phyloP scores from a whole-genome alignment of 2,113 vertebrate species.

The Rhinopomastus cyanomelas region DNA sequence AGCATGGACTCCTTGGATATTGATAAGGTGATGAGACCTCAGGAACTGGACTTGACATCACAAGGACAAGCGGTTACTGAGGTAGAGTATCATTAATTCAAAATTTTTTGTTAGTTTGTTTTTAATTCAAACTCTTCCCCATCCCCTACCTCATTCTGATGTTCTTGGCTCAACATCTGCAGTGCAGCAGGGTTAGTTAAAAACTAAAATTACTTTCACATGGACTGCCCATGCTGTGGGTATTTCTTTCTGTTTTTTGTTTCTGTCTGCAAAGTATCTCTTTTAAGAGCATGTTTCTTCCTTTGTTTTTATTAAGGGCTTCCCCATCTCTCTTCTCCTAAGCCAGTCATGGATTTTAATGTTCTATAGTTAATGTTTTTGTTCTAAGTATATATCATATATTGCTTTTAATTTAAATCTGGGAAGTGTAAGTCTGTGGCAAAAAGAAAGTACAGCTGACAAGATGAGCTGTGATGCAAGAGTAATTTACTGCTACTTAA shows the following conservation, averaged over 20 bases:
- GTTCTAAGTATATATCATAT: background rate
- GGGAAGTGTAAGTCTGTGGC: background rate
- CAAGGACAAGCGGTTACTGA: conserved; percentile 87
- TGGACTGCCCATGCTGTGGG: background rate
- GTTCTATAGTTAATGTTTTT: background rate
- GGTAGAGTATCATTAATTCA: conserved; percentile 73
- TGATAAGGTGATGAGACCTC: conserved; percentile 84
- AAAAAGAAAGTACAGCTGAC: background rate
- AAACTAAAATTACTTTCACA: background rate
- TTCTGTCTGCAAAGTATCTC: background rate
- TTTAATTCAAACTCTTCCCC: background rate
- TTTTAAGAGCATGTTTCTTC: background rate
- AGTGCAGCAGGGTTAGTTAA: background rate
- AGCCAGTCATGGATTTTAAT: background rate
- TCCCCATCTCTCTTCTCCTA: background rate
- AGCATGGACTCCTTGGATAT: conserved; percentile 98
- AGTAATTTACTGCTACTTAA: background rate
- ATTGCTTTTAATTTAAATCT: background rate
- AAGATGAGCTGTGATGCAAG: background rate
- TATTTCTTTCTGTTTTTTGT: background rate
- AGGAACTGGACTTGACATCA: conserved; percentile 81
- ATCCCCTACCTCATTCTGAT: background rate
- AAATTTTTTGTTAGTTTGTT: background rate
- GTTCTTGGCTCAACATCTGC: background rate
- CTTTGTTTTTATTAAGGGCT: background rate